phyloP scores from a whole-genome alignment of 2,888 invertebrate genomes.

The Macrophya alboannulata region DNA sequence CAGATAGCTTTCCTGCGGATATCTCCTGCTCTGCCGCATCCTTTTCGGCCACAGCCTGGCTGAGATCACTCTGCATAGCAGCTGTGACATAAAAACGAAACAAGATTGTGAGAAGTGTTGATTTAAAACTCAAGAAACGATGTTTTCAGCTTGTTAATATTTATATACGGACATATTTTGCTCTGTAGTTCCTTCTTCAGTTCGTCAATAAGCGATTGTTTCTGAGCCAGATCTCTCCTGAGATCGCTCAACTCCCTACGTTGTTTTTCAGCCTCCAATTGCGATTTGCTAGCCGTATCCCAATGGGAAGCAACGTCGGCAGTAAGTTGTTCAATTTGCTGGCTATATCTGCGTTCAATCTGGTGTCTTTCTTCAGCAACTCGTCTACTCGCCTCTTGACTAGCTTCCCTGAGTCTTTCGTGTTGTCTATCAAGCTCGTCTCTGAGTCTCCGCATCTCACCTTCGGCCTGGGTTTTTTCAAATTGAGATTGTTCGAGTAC shows the following conservation, averaged over 20 bases:
- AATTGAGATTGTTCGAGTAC: slow-evolving; percentile 89
- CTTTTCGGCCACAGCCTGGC: slow-evolving; percentile 89
- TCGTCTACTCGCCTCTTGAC: slow-evolving; percentile 88
- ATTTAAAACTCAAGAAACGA: not conserved
- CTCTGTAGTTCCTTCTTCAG: slow-evolving; percentile 90
- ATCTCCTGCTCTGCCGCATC: slow-evolving; percentile 91
- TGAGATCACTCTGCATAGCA: slow-evolving; percentile 89
- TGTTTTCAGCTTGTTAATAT: not conserved
- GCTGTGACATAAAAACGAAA: slow-evolving; percentile 79
- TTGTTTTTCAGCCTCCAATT: slow-evolving; percentile 90
- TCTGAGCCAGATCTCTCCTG: slow-evolving; percentile 89
- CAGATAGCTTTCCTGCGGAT: slow-evolving; percentile 83
- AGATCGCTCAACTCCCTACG: slow-evolving; percentile 89
- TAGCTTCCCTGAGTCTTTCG: slow-evolving; percentile 87
- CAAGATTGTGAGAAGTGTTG: not conserved
- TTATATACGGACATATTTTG: slow-evolving; percentile 84
- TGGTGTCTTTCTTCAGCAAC: slow-evolving; percentile 88
- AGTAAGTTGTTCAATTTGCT: slow-evolving; percentile 89
- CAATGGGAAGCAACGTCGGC: slow-evolving; percentile 91
- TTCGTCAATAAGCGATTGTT: slow-evolving; percentile 89
- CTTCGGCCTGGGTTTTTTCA: slow-evolving; percentile 89
- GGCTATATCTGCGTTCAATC: slow-evolving; percentile 88
- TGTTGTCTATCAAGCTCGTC: slow-evolving; percentile 91
- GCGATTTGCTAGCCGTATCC: slow-evolving; percentile 88
- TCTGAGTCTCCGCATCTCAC: slow-evolving; percentile 88